Conservation (phyloP, 1,140 invertebrate genomes). For the Pollicipes pollicipes region DNA sequence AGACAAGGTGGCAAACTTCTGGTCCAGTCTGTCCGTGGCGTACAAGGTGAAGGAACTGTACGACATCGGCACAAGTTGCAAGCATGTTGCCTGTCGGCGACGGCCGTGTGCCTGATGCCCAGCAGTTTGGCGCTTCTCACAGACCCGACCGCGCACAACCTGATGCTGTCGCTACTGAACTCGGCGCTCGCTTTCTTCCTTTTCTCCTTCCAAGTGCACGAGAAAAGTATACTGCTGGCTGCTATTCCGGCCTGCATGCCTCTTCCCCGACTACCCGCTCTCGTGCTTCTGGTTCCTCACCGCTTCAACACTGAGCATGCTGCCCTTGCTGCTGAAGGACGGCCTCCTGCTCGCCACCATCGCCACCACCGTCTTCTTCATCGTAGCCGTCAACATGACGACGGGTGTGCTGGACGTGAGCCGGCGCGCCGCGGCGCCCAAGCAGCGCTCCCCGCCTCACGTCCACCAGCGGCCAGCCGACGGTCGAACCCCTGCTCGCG, state of each 20-base stretch:
- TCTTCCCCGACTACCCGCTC: constrained; percentile 51
- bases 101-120: constrained; percentile 47
- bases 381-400: constrained; percentile 23
- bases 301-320: constrained; percentile 71
- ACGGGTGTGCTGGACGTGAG: constrained; percentile 30
- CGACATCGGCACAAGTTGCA: constrained; percentile 47
- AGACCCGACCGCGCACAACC: constrained; percentile 46
- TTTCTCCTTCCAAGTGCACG: constrained; percentile 96
- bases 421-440: constrained; percentile 1
- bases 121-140: constrained; percentile 53
- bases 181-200: constrained; percentile 80
- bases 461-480: background rate
- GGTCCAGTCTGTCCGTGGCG: constrained; percentile 79
- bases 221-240: constrained; percentile 85
- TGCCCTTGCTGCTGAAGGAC: constrained; percentile 71
- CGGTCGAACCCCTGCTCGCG: background rate
- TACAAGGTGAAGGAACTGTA: constrained; percentile 54
- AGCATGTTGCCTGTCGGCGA: constrained; percentile 49
- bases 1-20: constrained; percentile 96
- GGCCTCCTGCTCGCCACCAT: constrained; percentile 47
- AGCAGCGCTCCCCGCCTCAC: constrained; percentile 3
- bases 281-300: constrained; percentile 66
- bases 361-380: too few species aligned
- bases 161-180: constrained; percentile 64
- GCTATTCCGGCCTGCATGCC: constrained; percentile 54